These are phyloP conservation scores for Macrochelys suwanniensis DNA, from an alignment of 2,797 vertebrate genomes.

Conservation along the genomic window DNA sequence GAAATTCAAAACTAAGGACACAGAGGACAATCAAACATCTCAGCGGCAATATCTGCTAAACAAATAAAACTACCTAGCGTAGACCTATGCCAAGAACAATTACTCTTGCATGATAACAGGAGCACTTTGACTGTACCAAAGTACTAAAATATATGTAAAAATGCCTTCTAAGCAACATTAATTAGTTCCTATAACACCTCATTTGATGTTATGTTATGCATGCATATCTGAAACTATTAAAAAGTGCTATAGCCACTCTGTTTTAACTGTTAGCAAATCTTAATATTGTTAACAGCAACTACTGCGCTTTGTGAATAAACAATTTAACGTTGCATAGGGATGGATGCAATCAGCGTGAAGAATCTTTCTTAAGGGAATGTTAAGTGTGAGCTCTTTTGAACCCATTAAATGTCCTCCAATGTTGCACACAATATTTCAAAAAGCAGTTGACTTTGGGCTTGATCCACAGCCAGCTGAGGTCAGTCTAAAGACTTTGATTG, in stretches of 20 bases:
- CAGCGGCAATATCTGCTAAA: neutral
- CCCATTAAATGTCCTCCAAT: conserved; percentile 48
- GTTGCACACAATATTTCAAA: conserved; percentile 49
- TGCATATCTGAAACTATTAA: neutral
- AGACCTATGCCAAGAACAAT: neutral
- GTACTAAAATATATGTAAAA: neutral
- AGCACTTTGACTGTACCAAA: neutral
- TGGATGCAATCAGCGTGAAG: conserved; percentile 21
- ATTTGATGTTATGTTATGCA: neutral
- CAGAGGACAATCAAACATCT: neutral
- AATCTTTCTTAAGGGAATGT: conserved; percentile 45
- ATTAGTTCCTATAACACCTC: neutral
- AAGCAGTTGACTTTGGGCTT: conserved; percentile 1
- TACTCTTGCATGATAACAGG: neutral
- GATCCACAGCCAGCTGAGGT: conserved; percentile 48
- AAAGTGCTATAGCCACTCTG: neutral
- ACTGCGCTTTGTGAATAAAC: neutral
- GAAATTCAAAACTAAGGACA: conserved; percentile 22
- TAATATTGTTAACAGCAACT: neutral
- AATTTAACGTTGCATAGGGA: neutral
- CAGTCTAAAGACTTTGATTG: conserved; percentile 41
- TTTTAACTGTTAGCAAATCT: neutral
- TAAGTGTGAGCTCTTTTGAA: conserved; percentile 46
- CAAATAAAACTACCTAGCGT: neutral
- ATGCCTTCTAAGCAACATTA: neutral